Evolutionary conservation across 2,888 invertebrate species (phyloP), one percentile per base, ranked within the genome.

Genomic region (Tetranychus truncatus): DNA sequence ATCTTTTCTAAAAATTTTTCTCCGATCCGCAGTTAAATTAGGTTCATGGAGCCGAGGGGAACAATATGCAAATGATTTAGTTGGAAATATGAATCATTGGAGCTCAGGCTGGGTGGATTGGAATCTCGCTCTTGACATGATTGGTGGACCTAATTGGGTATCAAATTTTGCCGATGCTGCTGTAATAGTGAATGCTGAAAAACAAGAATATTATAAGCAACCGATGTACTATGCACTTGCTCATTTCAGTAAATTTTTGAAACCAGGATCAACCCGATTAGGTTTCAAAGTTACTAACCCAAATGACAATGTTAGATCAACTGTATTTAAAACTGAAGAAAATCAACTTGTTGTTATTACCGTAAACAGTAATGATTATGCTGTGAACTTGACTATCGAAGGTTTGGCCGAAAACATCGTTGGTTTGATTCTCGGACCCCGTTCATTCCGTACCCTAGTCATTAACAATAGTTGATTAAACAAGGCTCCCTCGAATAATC

Each of bases 31-130:
- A 0, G 79, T 77, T 15, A 72, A 44, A 18, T 72, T 79, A 4
- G 79, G 93, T 7, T 88, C 88, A 21, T 93, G 92, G 92, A 79
- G 82, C 1, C 84, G 91, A 77, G 92, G 87, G 0, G 87, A 88
- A 79, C 80, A 81, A 66, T 90, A 91, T 80, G 85, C 88, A 0
- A 79, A 81, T 73, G 84, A 88, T 77, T 90, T 91, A 74, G 85
- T 91, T 44, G 83, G 86, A 80, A 89, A 90, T 82, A 81, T 92
- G 24, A 87, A 88, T 79, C 86, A 91, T 82, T 89, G 87, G 84
- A 88, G 89, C 0, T 86, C 86, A 24, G 92, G 91, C 1, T 95
- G 93, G 92, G 86, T 91, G 0, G 93, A 95, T 82, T 95, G 93
- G 93, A 95, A 95, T 82, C 83, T 94, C 74, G 89, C 88, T 21